These are phyloP conservation scores for Chionis minor DNA, from an alignment of 2,113 vertebrate genomes.

Conservation along the genomic window DNA sequence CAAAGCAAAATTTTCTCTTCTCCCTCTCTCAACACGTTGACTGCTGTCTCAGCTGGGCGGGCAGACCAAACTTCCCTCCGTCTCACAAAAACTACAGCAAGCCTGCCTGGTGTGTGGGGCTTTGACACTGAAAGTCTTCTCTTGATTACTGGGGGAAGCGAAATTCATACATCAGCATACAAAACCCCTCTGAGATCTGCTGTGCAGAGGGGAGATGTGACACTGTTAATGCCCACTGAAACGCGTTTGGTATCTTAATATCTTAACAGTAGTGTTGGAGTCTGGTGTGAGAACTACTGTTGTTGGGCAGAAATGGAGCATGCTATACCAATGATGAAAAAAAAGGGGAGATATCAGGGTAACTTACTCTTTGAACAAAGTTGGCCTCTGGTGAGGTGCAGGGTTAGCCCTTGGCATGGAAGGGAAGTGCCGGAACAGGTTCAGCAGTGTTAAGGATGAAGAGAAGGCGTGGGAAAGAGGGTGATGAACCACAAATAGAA, in stretches of 20 bases:
- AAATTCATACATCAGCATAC: accelerated
- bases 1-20: not conserved
- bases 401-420: not conserved
- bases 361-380: not conserved
- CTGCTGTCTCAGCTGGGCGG: not conserved
- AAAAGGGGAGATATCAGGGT: not conserved
- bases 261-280: not conserved
- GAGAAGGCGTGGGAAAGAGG: not conserved
- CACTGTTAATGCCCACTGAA: not conserved
- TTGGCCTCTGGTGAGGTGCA: accelerated
- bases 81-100: not conserved
- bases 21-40: not conserved
- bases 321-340: not conserved
- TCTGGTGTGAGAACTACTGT: not conserved
- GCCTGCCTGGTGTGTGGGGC: accelerated
- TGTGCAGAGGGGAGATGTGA: not conserved
- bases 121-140: not conserved
- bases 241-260: not conserved
- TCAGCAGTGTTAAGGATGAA: not conserved
- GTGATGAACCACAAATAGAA: not conserved
- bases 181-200: not conserved
- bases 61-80: not conserved
- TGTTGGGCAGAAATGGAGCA: not conserved
- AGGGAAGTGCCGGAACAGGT: not conserved
- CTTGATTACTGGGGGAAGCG: not conserved